Evolutionary conservation across 2,113 vertebrate genomes (phyloP), one percentile per base, ranked within the genome.

Genomic region (Cavia aperea): DNA sequence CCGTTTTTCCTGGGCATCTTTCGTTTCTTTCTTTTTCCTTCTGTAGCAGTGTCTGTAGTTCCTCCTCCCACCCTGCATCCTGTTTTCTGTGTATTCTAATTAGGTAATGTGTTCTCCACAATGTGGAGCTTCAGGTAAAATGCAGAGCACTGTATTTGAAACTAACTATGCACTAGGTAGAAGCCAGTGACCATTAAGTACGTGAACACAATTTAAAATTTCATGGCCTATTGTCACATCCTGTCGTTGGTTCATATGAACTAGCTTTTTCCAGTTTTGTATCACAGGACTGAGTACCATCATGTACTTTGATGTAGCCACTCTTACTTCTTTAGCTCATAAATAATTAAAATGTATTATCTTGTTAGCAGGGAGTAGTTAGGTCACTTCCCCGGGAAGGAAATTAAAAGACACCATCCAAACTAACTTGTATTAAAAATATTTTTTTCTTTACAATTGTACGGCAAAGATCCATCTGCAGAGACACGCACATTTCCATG

Each of bases 291-390:
- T 81, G 13, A 68, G 62, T 73, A 36, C 79, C 39, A 78, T 58
- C 29, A 56, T 91, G 23, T 43, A 72, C 6, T 86, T 95, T 63
- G 6, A 79, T 68, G 2, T 72, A 78, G 13, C 60, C 56, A 62
- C 49, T 72, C 46, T 65, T 66, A 58, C 83, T 23, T 84, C 29
- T 94, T 89, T 36, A 84, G 81, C 62, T 95, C 46, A 90, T 33
- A 82, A 90, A 83, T 62, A 81, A 72, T 60, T 72, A 78, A 70
- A 84, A n/a, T 84, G 5, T 63, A 62, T 88, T 85, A 29, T 68
- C 89, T 95, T 33, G 51, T 81, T 89, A 73, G 77, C 3, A 21
- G 8, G 24, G 10, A 9, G 1, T 77, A n/a, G 24, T 92, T 93
- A 78, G 56, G 26, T 78, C 46, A 83, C 43, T 56, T 91, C 11